A percentile compares a stretch with the other conserved stretches of the same genome.
These are phyloP conservation scores for Anticlea derivata DNA, from an alignment of 2,888 invertebrate genomes.

Conservation along the genomic window DNA sequence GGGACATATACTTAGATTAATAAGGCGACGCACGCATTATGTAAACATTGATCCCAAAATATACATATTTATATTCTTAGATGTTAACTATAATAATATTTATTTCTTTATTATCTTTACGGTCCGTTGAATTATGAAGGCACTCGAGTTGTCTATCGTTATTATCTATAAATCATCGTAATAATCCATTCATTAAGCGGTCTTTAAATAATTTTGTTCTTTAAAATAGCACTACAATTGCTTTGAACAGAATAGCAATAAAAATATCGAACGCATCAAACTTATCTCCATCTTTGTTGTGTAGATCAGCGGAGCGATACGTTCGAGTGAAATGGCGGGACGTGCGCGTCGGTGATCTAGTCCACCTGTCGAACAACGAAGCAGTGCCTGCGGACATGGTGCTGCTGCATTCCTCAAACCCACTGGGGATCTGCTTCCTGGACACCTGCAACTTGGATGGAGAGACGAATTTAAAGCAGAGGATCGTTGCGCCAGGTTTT, in stretches of 20 bases:
- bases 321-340: constrained; percentile 95
- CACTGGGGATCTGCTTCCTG: constrained; percentile 94
- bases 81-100: neutral
- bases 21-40: too few species aligned
- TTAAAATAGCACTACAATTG: constrained; percentile 30
- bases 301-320: constrained; percentile 91
- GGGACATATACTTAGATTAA: too few species aligned
- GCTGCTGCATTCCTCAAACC: constrained; percentile 93
- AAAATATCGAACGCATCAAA: constrained; percentile 27
- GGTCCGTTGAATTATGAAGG: constrained; percentile 8
- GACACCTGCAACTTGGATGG: constrained; percentile 99
- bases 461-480: constrained; percentile 97
- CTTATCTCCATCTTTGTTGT: constrained; percentile 32
- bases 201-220: constrained; percentile 12
- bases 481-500: constrained; percentile 92
- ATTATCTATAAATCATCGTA: constrained; percentile 26
- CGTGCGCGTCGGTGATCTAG: constrained; percentile 95
- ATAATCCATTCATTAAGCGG: constrained; percentile 12
- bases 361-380: constrained; percentile 98
- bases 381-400: constrained; percentile 98
- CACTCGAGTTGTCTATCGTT: constrained; percentile 10
- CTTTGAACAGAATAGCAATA: constrained; percentile 29
- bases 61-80: neutral
- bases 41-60: neutral
- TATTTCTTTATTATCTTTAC: neutral